These are phyloP conservation scores for Irena cyanogastra DNA, from an alignment of 2,113 vertebrate genomes.

Conservation along the genomic window DNA sequence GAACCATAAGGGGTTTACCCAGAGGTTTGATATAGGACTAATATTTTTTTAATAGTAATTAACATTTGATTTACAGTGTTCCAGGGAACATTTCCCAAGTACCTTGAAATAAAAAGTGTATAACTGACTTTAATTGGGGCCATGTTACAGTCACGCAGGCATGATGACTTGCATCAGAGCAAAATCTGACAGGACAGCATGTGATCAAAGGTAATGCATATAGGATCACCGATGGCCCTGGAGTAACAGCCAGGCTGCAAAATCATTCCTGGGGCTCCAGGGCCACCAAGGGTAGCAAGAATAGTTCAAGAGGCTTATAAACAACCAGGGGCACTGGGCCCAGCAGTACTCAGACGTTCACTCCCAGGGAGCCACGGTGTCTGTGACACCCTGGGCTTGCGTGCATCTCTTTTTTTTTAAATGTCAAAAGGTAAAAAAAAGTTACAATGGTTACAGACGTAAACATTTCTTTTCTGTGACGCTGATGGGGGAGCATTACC, in stretches of 20 bases:
- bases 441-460: background rate
- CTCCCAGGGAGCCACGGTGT: background rate
- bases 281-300: conserved; percentile 19
- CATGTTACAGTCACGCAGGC: conserved; percentile 43
- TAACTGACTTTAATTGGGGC: conserved; percentile 61
- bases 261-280: background rate
- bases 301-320: conserved; percentile 37
- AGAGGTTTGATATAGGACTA: conserved; percentile 62
- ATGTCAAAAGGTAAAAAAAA: background rate
- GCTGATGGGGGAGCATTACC: background rate
- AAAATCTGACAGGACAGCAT: conserved; percentile 67
- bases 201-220: conserved; percentile 54
- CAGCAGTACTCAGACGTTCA: background rate
- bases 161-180: conserved; percentile 55
- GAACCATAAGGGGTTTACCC: conserved; percentile 60
- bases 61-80: conserved; percentile 71
- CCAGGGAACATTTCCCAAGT: conserved; percentile 67
- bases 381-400: background rate
- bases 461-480: background rate
- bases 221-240: background rate
- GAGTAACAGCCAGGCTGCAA: conserved; percentile 11
- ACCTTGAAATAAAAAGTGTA: conserved; percentile 65
- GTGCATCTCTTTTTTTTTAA: background rate
- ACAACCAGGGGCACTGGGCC: conserved; percentile 23
- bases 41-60: conserved; percentile 69